Evolutionary conservation across 2,797 vertebrate genomes (phyloP).

Genomic region (Lepilemur septentrionalis): DNA sequence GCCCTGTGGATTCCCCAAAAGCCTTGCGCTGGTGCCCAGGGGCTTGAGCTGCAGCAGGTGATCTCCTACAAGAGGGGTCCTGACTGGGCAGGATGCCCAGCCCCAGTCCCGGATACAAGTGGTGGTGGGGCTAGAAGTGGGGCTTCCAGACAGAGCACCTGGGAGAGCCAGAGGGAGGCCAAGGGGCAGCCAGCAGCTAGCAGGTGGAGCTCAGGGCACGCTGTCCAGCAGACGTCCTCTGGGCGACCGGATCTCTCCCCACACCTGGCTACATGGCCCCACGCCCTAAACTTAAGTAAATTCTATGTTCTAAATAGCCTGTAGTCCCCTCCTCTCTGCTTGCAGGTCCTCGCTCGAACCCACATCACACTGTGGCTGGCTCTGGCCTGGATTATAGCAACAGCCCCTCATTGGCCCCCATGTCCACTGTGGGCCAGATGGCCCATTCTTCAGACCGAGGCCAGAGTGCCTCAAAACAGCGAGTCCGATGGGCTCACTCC

Average conservation of each 20-base stretch:
- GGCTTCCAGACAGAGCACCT: not conserved
- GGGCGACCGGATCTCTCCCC: not conserved
- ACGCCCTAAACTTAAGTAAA: not conserved
- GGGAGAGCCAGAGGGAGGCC: not conserved
- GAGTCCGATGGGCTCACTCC: no score
- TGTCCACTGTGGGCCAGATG: fast-evolving
- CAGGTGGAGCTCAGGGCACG: fast-evolving
- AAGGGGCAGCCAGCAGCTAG: not conserved
- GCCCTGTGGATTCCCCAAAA: not conserved
- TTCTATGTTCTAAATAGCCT: not conserved
- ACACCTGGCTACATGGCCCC: no score
- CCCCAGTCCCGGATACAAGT: not conserved
- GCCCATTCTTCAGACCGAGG: not conserved
- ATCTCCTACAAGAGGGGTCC: not conserved
- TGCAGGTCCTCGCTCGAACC: no score
- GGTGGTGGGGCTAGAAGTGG: fast-evolving
- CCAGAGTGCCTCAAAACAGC: not conserved
- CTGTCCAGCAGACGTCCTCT: not conserved
- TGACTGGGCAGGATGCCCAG: no score
- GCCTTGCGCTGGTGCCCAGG: not conserved
- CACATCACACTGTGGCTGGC: not conserved
- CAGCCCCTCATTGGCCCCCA: not conserved
- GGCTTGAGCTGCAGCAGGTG: not conserved
- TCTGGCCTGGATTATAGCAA: not conserved
- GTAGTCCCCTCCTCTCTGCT: fast-evolving